phyloP scores from a whole-genome alignment of 2,797 vertebrate species.

The Myotis daubentonii region DNA sequence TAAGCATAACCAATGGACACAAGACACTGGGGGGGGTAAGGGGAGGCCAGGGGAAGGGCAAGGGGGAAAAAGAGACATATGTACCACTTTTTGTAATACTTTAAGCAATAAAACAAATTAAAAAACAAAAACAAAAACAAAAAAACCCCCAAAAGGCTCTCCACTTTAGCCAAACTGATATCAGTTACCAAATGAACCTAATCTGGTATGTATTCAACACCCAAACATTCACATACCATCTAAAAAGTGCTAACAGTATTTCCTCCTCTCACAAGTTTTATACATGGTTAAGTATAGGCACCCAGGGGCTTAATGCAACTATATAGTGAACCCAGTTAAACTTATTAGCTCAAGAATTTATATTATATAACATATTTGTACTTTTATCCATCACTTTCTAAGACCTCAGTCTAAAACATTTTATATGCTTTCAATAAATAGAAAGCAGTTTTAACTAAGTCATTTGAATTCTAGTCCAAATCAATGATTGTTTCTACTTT shows the following conservation, averaged over 20 bases:
- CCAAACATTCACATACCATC: neutral
- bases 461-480: conserved; percentile 19
- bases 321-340: neutral
- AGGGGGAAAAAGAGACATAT: too few relatives aligned
- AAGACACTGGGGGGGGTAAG: too few relatives aligned
- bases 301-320: neutral
- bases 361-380: neutral
- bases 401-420: neutral
- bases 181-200: neutral
- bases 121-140: too few relatives aligned
- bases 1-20: too few relatives aligned
- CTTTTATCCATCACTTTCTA: neutral
- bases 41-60: too few relatives aligned
- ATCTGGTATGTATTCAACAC: neutral
- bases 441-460: neutral
- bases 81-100: too few relatives aligned
- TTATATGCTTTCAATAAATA: neutral
- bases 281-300: neutral
- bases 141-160: neutral
- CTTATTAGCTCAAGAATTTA: neutral
- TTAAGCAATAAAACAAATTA: too few relatives aligned
- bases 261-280: neutral
- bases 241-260: neutral
- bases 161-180: neutral
- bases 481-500: neutral